Evolutionary conservation across 2,113 vertebrate genomes (phyloP).

Genomic region (Pipa parva): DNA sequence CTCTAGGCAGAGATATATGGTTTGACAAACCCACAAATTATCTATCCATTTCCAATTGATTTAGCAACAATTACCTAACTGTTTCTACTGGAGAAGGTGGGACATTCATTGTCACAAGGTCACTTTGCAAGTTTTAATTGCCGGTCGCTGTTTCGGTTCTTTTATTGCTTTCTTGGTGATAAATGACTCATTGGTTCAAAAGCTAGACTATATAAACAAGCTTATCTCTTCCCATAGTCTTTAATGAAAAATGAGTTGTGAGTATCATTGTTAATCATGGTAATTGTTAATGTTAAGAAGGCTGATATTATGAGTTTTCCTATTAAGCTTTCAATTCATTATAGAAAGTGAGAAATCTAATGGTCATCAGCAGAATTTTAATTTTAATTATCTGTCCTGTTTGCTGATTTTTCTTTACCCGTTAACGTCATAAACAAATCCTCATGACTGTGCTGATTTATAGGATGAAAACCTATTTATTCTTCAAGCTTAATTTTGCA

Average conservation of each 20-base stretch:
- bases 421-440: slow-evolving; percentile 22
- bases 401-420: slow-evolving; percentile 48
- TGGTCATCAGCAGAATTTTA: slow-evolving; percentile 60
- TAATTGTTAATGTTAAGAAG: slow-evolving; percentile 86
- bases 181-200: slow-evolving; percentile 66
- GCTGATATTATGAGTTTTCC: slow-evolving; percentile 72
- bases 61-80: slow-evolving; percentile 48
- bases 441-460: slow-evolving; percentile 26
- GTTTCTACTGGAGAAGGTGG: slow-evolving; percentile 49
- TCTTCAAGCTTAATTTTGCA: not conserved
- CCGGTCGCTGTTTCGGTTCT: slow-evolving; percentile 64
- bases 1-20: slow-evolving; percentile 45
- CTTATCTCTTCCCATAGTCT: slow-evolving; percentile 79
- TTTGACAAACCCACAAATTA: slow-evolving; percentile 55
- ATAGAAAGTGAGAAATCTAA: slow-evolving; percentile 72
- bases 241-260: slow-evolving; percentile 85
- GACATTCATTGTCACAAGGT: slow-evolving; percentile 76
- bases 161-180: slow-evolving; percentile 70
- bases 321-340: slow-evolving; percentile 80
- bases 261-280: slow-evolving; percentile 87
- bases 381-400: slow-evolving; percentile 60
- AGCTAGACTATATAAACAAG: slow-evolving; percentile 77
- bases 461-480: not conserved
- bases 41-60: slow-evolving; percentile 55
- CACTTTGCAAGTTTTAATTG: slow-evolving; percentile 88